A percentile compares a stretch with the other conserved stretches of the same genome.
phyloP scores from a whole-genome alignment of 2,797 vertebrate genomes.

The Periophthalmus magnuspinnatus region DNA sequence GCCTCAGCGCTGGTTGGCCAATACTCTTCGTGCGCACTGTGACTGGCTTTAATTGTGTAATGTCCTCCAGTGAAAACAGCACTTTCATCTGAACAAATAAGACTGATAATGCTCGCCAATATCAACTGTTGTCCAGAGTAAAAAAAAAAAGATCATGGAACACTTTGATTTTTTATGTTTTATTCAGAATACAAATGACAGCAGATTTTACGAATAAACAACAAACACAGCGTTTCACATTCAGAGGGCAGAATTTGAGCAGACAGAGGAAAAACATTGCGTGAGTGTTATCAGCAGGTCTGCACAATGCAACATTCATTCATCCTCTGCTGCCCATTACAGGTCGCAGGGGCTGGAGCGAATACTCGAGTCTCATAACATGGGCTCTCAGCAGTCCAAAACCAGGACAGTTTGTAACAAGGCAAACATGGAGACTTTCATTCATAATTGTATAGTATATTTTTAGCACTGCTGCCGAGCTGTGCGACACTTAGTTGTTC shows the following conservation, averaged over 20 bases:
- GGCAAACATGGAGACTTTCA: not conserved
- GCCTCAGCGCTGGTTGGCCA: not conserved
- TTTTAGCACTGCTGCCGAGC: not conserved
- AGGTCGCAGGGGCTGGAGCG: not conserved
- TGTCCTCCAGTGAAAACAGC: not conserved
- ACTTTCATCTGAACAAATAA: conserved; percentile 6
- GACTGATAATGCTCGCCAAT: not conserved
- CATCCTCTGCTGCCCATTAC: not conserved
- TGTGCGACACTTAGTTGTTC: not conserved
- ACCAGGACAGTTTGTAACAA: not conserved
- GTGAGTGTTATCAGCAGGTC: not conserved
- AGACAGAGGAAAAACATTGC: not conserved
- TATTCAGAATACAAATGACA: not conserved
- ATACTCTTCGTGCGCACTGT: not conserved
- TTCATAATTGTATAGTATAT: no score
- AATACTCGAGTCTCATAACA: not conserved
- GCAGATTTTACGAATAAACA: not conserved
- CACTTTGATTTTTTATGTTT: not conserved
- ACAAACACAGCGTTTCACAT: not conserved
- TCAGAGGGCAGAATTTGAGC: not conserved
- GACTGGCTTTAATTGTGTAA: not conserved
- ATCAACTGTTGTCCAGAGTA: not conserved
- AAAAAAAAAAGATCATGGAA: not conserved
- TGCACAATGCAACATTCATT: not conserved
- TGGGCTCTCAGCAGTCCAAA: not conserved